These are phyloP conservation scores for Hoplias malabaricus DNA, from an alignment of 2,113 vertebrate genomes.

Conservation along the genomic window DNA sequence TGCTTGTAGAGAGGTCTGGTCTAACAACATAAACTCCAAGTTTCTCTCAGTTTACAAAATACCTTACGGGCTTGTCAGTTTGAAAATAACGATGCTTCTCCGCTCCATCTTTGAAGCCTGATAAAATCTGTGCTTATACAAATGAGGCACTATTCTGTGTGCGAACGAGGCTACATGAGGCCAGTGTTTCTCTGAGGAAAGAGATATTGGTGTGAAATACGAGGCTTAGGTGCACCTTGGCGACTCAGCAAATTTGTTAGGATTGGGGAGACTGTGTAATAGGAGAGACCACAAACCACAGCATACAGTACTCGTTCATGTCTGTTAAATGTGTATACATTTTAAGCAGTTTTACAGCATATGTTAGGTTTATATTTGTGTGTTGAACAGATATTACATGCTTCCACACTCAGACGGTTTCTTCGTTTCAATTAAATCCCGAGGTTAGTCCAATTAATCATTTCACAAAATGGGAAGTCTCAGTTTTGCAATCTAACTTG, in stretches of 20 bases:
- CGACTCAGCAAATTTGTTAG: neutral
- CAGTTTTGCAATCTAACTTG: no score
- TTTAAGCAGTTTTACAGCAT: no score
- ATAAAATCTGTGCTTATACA: neutral
- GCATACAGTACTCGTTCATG: no score
- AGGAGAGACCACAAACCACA: neutral
- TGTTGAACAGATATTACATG: no score
- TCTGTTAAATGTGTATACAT: no score
- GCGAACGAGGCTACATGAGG: neutral
- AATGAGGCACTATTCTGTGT: neutral
- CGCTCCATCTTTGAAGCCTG: neutral
- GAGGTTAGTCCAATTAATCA: no score
- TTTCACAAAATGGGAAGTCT: no score
- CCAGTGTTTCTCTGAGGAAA: neutral
- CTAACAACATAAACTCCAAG: neutral
- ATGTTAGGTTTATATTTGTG: no score
- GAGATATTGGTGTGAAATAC: slow-evolving; percentile 1
- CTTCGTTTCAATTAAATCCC: no score
- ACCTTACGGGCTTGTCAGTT: neutral
- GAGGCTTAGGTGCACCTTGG: neutral
- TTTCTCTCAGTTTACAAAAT: neutral
- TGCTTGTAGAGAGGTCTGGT: neutral
- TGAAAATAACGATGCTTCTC: no score
- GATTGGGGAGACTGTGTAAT: neutral
- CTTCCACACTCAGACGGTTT: no score